Evolutionary conservation across 2,797 vertebrate species (phyloP).

Genomic region (Sylvia borin): DNA sequence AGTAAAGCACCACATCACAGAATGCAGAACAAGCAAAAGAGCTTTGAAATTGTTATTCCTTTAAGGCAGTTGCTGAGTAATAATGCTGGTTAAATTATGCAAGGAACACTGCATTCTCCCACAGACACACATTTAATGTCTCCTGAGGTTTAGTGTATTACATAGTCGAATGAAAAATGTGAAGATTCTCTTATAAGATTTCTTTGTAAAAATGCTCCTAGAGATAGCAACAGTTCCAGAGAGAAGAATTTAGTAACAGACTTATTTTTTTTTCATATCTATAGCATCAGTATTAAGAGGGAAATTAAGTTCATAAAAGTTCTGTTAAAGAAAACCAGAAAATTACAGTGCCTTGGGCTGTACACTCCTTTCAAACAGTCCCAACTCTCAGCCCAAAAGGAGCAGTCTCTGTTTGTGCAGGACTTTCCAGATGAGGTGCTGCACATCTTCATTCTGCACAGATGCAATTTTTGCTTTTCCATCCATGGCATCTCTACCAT

Average conservation of each 20-base stretch:
- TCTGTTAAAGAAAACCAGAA: background rate
- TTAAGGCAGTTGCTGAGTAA: slow-evolving; percentile 57
- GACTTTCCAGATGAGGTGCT: background rate
- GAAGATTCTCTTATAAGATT: slow-evolving; percentile 20
- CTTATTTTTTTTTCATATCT: background rate
- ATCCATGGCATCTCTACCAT: background rate
- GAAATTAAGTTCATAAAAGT: background rate
- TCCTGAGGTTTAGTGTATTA: slow-evolving; percentile 27
- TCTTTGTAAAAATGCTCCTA: background rate
- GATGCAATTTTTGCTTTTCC: background rate
- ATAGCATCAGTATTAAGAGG: background rate
- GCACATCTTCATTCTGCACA: background rate
- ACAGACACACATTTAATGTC: slow-evolving; percentile 40
- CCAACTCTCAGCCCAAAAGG: background rate
- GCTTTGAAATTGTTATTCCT: slow-evolving; percentile 45
- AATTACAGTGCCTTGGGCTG: background rate
- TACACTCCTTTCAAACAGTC: background rate
- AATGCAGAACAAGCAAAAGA: slow-evolving; percentile 37
- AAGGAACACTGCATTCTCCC: slow-evolving; percentile 47
- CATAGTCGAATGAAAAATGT: background rate
- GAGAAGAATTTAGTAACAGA: background rate
- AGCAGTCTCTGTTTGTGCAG: background rate
- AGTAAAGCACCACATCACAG: slow-evolving; percentile 35
- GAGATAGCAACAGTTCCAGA: slow-evolving; percentile 12
- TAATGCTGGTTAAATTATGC: slow-evolving; percentile 60